A percentile compares a stretch with the other conserved stretches of the same genome.
These are phyloP conservation scores for Brachionus angularis DNA, from an alignment of 1,140 invertebrate species.

Conservation along the genomic window DNA sequence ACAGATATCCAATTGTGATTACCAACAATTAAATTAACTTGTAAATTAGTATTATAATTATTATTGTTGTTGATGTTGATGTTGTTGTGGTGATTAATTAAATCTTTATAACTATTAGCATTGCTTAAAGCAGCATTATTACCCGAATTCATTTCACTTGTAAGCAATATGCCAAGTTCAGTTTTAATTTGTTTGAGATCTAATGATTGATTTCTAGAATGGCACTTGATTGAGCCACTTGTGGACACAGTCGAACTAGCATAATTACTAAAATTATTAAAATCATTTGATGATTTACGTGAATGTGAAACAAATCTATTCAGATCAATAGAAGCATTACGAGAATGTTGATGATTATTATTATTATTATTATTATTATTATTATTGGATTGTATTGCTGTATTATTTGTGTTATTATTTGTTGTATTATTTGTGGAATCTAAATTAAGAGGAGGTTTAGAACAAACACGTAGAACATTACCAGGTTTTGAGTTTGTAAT, in stretches of 20 bases:
- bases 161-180: constrained; percentile 74
- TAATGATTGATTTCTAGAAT: constrained; percentile 74
- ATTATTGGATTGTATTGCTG: too few relatives aligned
- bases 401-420: not conserved
- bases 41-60: not conserved
- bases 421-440: not conserved
- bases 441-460: not conserved
- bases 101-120: too few relatives aligned
- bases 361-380: too few relatives aligned
- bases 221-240: constrained; percentile 56
- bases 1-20: constrained; percentile 97
- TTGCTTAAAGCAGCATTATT: constrained; percentile 43
- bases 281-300: constrained; percentile 72
- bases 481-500: not conserved
- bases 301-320: constrained; percentile 60
- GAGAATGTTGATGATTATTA: too few relatives aligned
- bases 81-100: not conserved
- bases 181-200: constrained; percentile 70
- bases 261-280: constrained; percentile 44
- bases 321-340: too few relatives aligned
- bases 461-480: not conserved
- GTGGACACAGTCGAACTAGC: constrained; percentile 46
- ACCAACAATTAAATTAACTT: constrained; percentile 85
- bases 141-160: constrained; percentile 52
- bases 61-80: not conserved